Conservation (phyloP, 2,113 vertebrate genomes). For the Geococcyx californianus region DNA sequence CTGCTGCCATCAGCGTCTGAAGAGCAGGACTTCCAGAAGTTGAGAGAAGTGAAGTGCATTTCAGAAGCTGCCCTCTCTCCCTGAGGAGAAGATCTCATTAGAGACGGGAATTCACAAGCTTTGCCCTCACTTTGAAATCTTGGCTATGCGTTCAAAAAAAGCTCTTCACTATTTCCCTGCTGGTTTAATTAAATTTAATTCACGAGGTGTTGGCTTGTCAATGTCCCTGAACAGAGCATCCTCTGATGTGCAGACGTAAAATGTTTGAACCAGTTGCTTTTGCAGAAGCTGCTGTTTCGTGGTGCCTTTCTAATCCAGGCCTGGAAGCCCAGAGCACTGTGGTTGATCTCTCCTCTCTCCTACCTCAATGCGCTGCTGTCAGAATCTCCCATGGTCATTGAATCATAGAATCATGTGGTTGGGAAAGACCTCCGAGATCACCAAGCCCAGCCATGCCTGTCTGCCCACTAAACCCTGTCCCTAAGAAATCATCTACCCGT, state of each 20-base stretch:
- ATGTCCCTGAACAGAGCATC: neutral
- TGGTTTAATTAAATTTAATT: neutral
- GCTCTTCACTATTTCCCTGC: neutral
- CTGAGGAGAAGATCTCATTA: neutral
- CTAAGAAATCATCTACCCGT: too few species aligned
- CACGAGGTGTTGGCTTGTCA: neutral
- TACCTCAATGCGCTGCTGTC: rapidly evolving
- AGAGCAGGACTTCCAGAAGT: neutral
- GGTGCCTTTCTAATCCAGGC: neutral
- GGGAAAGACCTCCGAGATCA: too few species aligned
- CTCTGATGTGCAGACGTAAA: neutral
- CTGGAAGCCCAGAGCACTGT: neutral
- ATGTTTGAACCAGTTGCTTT: neutral
- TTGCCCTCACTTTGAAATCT: neutral
- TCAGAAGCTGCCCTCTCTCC: neutral
- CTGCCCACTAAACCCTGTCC: too few species aligned
- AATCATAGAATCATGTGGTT: too few species aligned
- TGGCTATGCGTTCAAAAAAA: neutral
- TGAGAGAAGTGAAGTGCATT: neutral
- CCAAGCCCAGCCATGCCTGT: too few species aligned
- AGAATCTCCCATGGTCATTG: neutral
- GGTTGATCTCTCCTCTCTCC: neutral
- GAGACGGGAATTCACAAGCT: neutral
- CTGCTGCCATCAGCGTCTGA: neutral
- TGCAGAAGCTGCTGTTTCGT: neutral